Evolutionary conservation across 2,113 vertebrate species (phyloP).

Genomic region (Labeo rohita): DNA sequence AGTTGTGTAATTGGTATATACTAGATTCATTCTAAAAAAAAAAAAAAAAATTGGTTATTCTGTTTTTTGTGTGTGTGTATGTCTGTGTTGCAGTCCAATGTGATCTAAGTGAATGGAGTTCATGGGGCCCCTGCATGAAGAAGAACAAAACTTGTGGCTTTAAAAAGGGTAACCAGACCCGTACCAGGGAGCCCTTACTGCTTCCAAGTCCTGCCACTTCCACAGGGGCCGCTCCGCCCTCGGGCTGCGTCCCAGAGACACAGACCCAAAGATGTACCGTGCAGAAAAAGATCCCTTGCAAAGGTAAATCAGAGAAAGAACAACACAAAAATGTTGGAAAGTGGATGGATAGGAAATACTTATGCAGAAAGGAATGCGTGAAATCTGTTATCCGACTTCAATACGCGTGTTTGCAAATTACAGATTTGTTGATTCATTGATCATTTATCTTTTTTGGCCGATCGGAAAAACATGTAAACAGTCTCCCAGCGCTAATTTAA

Average conservation of each 20-base stretch:
- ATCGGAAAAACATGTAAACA: neutral
- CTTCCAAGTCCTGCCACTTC: conserved; percentile 68
- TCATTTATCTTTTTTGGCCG: conserved; percentile 33
- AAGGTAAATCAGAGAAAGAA: conserved; percentile 76
- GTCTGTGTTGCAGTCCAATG: conserved; percentile 80
- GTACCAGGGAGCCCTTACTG: conserved; percentile 80
- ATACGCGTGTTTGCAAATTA: neutral
- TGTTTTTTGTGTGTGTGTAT: neutral
- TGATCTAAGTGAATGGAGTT: conserved; percentile 92
- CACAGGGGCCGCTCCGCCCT: conserved; percentile 65
- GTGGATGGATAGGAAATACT: conserved; percentile 17
- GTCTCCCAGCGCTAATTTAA: conserved; percentile 50
- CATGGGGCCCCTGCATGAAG: conserved; percentile 91
- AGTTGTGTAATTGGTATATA: neutral
- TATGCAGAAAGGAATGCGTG: conserved; percentile 3
- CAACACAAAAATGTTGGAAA: neutral
- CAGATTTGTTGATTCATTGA: conserved; percentile 23
- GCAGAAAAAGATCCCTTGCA: conserved; percentile 82
- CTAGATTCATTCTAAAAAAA: neutral
- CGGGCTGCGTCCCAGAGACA: conserved; percentile 78
- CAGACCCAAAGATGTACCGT: conserved; percentile 86
- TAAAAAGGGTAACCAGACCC: conserved; percentile 87
- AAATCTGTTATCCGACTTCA: conserved; percentile 38
- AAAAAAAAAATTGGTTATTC: neutral
- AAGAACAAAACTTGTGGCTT: conserved; percentile 93